Base-by-base conservation (phyloP, 2,888 invertebrate species). In the Eupithecia dodoneata region DNA sequence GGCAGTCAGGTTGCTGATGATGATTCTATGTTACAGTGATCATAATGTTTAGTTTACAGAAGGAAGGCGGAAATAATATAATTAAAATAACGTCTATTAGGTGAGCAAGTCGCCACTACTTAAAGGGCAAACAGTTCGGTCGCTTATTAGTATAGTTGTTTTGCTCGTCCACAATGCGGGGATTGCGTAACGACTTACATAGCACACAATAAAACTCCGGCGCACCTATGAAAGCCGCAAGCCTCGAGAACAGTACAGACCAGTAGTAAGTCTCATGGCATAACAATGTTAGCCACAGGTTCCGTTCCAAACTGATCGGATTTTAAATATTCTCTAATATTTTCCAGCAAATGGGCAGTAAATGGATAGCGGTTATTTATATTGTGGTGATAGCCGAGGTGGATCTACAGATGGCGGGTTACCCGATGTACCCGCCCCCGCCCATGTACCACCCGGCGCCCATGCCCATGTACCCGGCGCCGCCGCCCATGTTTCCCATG, bases 371-470 rank as follows among this genome's bases (percentile, higher is more conserved):
- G 59, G 67, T 49, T 47, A 65, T 75, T 4, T 75, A 75, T 41
- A 49, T 83, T 7, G 55, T 86, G 41, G 41, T 81, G 65, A 70
- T 82, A 49, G 76, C 80, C 2, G 63, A 80, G 18, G 86, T 81
- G 47, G 74, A 82, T 18, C 82, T 84, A 1, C 88, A 88, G 76
- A 80, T 85, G 66, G 82, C 82, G 15, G 81, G 87, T 80, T 83
- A 75, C 41, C 77, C 77, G 30, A 75, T 80, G 59, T 79, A 65
- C 30, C 79, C 75, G 42, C 71, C 72, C 49, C 47, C 70, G 12
- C 47, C 45, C 47, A 49, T 70, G 70, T 30, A 18, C 47, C 70
- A 45, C 9, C 70, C 70, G 49, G 18, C 30, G 70, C 70, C 70
- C 70, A 45, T 70, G 70, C 47, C 70, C 47, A 49, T 70, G 70